These are phyloP conservation scores for Graptemys geographica DNA, from an alignment of 2,797 vertebrate species.

Conservation along the genomic window DNA sequence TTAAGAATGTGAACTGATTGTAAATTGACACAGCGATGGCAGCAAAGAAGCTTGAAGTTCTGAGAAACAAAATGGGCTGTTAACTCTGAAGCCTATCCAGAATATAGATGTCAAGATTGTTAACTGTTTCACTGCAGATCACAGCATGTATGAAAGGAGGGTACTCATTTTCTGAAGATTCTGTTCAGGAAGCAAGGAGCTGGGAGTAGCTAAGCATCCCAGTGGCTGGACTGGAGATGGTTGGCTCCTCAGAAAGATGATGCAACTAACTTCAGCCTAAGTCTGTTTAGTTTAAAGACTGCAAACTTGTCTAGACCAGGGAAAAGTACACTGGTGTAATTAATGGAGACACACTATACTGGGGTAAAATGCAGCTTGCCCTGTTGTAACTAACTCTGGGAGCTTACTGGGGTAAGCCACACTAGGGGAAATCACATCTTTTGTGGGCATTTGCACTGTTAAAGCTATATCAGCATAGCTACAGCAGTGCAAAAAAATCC, in stretches of 20 bases:
- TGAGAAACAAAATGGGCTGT: not conserved
- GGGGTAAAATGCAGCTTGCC: not conserved
- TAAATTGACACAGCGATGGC: not conserved
- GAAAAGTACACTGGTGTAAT: not conserved
- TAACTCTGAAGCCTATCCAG: fast-evolving
- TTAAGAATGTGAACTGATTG: not conserved
- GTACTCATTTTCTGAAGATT: not conserved
- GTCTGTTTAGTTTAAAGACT: not conserved
- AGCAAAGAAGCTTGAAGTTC: not conserved
- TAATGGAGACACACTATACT: not conserved
- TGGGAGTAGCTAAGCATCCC: not conserved
- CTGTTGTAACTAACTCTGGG: not conserved
- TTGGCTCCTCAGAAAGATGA: not conserved
- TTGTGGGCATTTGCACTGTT: not conserved
- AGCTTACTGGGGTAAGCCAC: not conserved
- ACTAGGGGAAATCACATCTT: not conserved
- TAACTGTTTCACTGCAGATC: fast-evolving
- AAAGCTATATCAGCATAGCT: not conserved
- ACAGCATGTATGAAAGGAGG: not conserved
- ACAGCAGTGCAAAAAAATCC: not conserved
- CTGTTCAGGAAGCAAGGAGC: not conserved
- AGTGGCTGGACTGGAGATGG: not conserved
- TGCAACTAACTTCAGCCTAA: not conserved
- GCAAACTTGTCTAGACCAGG: not conserved
- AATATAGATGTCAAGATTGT: not conserved